phyloP scores from a whole-genome alignment of 2,797 vertebrate genomes.

The Eulemur coronatus region DNA sequence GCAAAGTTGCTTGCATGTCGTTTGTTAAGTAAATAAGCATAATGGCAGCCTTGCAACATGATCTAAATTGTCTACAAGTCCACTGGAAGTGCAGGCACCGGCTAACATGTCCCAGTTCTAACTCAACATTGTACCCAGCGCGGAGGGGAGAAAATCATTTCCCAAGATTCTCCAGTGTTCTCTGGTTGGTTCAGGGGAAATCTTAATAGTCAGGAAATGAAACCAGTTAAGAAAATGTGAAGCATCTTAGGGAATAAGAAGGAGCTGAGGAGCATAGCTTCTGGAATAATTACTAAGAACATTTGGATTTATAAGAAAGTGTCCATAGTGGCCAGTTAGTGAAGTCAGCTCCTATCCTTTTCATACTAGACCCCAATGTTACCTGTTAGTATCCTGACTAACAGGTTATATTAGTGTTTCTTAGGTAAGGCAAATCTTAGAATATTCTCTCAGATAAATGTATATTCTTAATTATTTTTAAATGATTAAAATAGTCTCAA shows the following conservation, averaged over 20 bases:
- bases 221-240: background rate
- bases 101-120: background rate
- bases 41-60: background rate
- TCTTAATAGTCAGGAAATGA: background rate
- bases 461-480: background rate
- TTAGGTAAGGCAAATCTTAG: background rate
- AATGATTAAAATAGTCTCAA: background rate
- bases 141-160: background rate
- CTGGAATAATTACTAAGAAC: background rate
- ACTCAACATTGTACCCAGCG: background rate
- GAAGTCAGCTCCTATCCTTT: background rate
- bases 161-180: background rate
- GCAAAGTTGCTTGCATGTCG: background rate
- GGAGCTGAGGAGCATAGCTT: accelerated
- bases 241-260: background rate
- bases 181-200: background rate
- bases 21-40: background rate
- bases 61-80: background rate
- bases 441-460: background rate
- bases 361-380: background rate
- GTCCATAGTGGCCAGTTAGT: background rate
- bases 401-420: background rate
- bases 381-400: background rate
- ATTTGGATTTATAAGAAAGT: background rate
- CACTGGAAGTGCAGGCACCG: too few relatives aligned